Base-by-base conservation (phyloP, 2,797 vertebrate genomes). In the Liasis olivaceus region DNA sequence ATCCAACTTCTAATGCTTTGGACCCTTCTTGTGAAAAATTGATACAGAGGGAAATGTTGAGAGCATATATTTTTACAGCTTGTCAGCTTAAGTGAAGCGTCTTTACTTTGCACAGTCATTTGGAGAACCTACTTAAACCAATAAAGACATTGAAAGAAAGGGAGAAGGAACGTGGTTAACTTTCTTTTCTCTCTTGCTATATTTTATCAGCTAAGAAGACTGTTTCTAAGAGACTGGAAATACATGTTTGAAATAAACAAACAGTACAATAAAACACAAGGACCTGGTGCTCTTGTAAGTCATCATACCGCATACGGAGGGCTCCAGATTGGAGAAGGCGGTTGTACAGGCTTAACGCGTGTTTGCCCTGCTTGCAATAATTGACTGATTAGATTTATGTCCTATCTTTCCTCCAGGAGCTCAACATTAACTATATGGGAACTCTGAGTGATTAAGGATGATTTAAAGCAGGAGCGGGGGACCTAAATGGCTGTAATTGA, bases 1-100 rank as follows among this genome's bases (percentile, higher is more conserved):
- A 77, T 94, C 94, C 92, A 96, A 95, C 92, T 96, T 96, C 95
- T 89, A 92, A 92, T 91, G 92, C 31, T 91, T 62, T 90, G 81
- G 63, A 91, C 90, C 62, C 20, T 93, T 90, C 14, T 72, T 93
- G 88, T 94, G 42, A 96, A 97, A 97, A 93, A 93, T 15, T 95
- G 72, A 94, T 95, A 17, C 94, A 12, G 51, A 95, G 95, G 59
- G 96, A 96, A 42, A 90, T 96, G 58, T 93, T 95, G 95, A 91
- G 96, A 93, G 90, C 94, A 0, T 0, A 63, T 0, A 60, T 86
- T 85, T 94, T 88, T 91, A 72, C 66, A 72, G 58, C n/a, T 69
- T 81, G 36, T 77, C 89, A 90, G 88, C 90, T 95, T 94, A 93
- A 96, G 72, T 91, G 93, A 88, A 26, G 58, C 91, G n/a, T 15